These are phyloP conservation scores for Synergus japonicus DNA, from an alignment of 2,888 invertebrate species.

Conservation along the genomic window DNA sequence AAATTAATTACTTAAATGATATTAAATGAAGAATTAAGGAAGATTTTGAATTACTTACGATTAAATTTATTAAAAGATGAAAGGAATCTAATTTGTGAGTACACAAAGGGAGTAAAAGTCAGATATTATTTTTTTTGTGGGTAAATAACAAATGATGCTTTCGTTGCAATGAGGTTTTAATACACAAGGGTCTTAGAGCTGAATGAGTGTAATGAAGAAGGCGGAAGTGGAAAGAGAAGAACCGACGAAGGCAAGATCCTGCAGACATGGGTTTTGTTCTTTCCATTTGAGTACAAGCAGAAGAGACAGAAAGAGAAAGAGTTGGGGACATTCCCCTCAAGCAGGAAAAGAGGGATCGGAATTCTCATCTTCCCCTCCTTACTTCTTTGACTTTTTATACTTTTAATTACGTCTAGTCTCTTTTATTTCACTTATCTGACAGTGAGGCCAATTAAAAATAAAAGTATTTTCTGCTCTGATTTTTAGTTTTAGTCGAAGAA, in stretches of 20 bases:
- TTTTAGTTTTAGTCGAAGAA: too few species aligned
- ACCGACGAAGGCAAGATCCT: constrained; percentile 27
- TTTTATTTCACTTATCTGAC: neutral
- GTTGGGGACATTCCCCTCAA: constrained; percentile 25
- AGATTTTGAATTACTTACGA: constrained; percentile 12
- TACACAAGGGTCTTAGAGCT: constrained; percentile 19
- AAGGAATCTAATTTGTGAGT: constrained; percentile 18
- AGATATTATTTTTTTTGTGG: constrained; percentile 5
- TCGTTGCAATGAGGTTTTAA: constrained; percentile 35
- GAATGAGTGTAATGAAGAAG: constrained; percentile 34
- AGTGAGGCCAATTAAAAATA: neutral
- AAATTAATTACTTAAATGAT: neutral
- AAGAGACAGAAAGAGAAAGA: constrained; percentile 1
- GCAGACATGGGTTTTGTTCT: constrained; percentile 16
- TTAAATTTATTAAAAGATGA: constrained; percentile 25
- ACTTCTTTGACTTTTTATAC: constrained; percentile 1
- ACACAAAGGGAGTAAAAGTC: neutral
- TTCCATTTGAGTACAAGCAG: constrained; percentile 23
- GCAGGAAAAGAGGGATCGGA: constrained; percentile 31
- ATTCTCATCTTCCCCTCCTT: constrained; percentile 17
- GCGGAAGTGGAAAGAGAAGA: constrained; percentile 31
- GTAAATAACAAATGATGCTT: constrained; percentile 13
- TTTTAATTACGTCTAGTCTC: constrained; percentile 29
- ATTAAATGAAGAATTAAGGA: constrained; percentile 1
- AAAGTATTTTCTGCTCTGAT: too few species aligned